Base-by-base conservation (phyloP, 2,797 vertebrate genomes). In the Smutsia gigantea region DNA sequence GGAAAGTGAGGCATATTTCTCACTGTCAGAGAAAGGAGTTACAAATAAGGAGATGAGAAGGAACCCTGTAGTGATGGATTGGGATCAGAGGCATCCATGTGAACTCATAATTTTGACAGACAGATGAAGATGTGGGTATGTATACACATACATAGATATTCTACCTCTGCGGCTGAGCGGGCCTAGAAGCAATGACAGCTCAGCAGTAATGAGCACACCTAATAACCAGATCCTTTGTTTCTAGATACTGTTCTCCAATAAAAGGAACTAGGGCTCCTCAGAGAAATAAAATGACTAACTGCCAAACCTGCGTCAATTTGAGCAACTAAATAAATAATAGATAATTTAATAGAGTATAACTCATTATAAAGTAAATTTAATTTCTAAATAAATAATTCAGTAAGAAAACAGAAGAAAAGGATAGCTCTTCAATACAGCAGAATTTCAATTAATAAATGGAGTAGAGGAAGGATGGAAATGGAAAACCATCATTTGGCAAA, bases 121-220 rank as follows among this genome's bases (percentile, higher is more conserved):
- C 25, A 34, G 8, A 37, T n/a, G 19, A 29, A 49, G 31, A 69
- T 75, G 17, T 63, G 78, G 18, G 29, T 5, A 27, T 34, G 4
- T 37, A 18, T 15, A 21, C 5, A n/a, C 8, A 4, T 2, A 13
- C 1, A 3, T 3, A 5, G 13, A 61, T n/a, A 14, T 71, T 19
- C 31, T 46, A 15, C 87, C 14, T 51, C 74, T 81, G 37, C 46
- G 11, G 21, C 13, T 83, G 14, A 63, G 12, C 29, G 6, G 63
- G 29, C 42, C 66, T 83, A 81, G 29, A 64, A 69, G 42, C 51
- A 93, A 63, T 1, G 25, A 59, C 8, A 75, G 11, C 42, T 69
- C 68, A 69, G 18, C 14, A 59, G 74, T 66, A 27, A 90, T 2
- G 17, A 27, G n/a, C 7, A n/a, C 13, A 72, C 25, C 21, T 53